Evolutionary conservation across 2,797 vertebrate species (phyloP).

Genomic region (Saxicola maurus): DNA sequence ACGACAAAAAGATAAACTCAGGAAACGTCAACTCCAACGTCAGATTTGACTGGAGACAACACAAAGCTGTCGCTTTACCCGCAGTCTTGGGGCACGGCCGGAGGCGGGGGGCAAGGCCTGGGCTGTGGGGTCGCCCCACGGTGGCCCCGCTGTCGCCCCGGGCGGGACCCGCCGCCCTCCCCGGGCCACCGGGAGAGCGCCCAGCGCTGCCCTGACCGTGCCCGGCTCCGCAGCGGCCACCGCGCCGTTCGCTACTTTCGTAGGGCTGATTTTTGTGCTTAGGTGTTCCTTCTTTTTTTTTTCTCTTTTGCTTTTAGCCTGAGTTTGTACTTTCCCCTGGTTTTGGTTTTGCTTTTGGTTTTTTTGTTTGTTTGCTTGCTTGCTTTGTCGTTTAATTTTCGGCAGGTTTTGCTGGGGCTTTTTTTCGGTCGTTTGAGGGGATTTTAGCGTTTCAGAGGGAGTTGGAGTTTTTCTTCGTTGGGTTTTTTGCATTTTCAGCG

Average conservation of each 20-base stretch:
- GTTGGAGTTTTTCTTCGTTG: neutral
- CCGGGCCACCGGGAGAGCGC: neutral
- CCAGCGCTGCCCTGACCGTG: neutral
- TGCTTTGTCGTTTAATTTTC: neutral
- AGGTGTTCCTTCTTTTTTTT: no score
- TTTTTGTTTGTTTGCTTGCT: neutral
- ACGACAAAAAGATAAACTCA: constrained; percentile 45
- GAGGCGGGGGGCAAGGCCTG: neutral
- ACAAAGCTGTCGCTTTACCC: neutral
- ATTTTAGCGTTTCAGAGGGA: neutral
- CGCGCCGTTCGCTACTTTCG: neutral
- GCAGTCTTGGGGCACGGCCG: neutral
- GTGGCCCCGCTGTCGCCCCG: neutral
- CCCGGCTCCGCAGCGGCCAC: neutral
- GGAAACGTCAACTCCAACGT: constrained; percentile 32
- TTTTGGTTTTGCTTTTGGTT: neutral
- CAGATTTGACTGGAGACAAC: constrained; percentile 16
- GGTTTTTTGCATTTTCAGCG: neutral
- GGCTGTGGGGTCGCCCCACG: neutral
- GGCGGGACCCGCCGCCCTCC: neutral
- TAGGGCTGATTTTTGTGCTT: neutral
- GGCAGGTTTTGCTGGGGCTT: neutral
- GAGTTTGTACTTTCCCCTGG: neutral
- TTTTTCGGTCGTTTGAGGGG: neutral
- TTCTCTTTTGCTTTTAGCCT: neutral